Evolutionary conservation across 2,113 vertebrate species (phyloP).

Genomic region (Macaca nemestrina): DNA sequence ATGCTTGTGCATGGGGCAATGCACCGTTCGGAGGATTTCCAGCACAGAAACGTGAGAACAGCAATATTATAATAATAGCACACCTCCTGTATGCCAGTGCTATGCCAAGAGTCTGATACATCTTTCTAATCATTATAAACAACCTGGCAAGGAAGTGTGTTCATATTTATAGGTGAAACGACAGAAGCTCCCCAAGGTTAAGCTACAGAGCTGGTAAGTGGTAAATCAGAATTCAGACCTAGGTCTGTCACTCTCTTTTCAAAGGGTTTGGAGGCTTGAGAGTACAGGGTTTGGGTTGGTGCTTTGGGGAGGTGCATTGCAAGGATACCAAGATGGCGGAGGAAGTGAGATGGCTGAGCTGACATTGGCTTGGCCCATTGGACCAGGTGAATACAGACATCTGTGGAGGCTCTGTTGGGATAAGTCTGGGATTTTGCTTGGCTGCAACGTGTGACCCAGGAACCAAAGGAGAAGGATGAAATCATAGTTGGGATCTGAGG

Average conservation of each 20-base stretch:
- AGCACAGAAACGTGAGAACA: neutral
- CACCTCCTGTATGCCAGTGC: neutral
- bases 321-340: neutral
- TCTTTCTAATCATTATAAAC: neutral
- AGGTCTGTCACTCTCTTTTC: neutral
- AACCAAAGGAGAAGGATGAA: too few species aligned
- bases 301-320: rapidly evolving
- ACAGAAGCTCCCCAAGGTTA: neutral
- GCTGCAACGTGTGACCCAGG: neutral
- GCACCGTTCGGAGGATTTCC: neutral
- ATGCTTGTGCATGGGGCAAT: rapidly evolving
- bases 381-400: too few species aligned
- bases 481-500: neutral
- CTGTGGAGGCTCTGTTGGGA: neutral
- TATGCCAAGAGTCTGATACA: neutral
- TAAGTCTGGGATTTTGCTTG: neutral
- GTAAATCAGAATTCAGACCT: neutral
- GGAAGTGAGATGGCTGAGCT: neutral
- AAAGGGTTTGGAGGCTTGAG: neutral
- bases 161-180: neutral
- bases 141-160: neutral
- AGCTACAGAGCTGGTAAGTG: neutral
- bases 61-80: neutral
- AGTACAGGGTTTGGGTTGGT: neutral
- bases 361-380: rapidly evolving